Percentiles rank a stretch among this genome's conserved stretches.
Evolutionary conservation across 2,113 vertebrate genomes (phyloP).

Genomic region (Lophotis ruficrista): DNA sequence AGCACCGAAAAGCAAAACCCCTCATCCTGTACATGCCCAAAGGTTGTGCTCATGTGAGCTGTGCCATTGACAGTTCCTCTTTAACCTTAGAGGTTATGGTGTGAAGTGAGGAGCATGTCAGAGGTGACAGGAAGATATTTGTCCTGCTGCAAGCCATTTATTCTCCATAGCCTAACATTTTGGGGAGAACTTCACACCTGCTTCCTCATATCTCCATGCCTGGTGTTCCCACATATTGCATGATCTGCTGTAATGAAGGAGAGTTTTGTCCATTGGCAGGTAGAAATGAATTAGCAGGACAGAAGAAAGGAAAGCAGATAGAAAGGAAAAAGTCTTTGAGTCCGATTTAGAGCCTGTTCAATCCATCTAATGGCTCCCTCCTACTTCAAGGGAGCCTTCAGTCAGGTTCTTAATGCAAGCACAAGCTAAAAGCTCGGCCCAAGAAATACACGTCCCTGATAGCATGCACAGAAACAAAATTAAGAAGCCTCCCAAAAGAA

Average conservation of each 20-base stretch:
- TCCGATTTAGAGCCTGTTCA: background rate
- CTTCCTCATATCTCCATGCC: background rate
- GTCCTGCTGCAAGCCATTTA: background rate
- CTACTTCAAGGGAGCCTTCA: background rate
- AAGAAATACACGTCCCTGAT: slow-evolving; percentile 40
- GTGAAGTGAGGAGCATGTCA: background rate
- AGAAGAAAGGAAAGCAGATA: background rate
- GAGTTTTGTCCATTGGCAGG: background rate
- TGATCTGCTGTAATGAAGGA: background rate
- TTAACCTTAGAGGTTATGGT: background rate
- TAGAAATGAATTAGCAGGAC: background rate
- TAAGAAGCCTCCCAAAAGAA: slow-evolving; percentile 59
- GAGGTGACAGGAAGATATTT: background rate
- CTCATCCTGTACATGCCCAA: background rate
- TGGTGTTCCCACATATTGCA: background rate
- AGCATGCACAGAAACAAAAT: slow-evolving; percentile 32
- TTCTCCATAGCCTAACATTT: background rate
- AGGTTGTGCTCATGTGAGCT: background rate
- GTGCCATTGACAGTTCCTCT: background rate
- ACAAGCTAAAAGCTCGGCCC: background rate
- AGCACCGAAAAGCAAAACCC: no score
- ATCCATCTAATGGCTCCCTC: background rate
- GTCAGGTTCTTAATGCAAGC: background rate
- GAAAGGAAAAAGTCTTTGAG: background rate
- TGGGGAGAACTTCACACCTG: background rate